Conservation (phyloP, 2,113 vertebrate genomes). For the Lethenteron camtschaticum region DNA sequence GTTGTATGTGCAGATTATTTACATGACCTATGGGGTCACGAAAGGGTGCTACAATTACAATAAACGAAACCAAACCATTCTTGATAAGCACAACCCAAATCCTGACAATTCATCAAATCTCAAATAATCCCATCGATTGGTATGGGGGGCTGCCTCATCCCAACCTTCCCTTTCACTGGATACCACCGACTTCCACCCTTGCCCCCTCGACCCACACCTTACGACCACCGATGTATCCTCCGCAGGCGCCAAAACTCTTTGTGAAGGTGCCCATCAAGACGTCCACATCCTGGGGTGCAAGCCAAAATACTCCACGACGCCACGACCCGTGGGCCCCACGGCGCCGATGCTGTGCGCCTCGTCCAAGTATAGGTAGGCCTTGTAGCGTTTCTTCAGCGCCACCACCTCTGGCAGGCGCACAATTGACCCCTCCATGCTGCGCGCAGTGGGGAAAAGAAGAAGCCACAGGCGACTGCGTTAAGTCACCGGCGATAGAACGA, state of each 20-base stretch:
- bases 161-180: too few species aligned
- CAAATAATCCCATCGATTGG: too few species aligned
- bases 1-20: too few species aligned
- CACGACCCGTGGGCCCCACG: constrained; percentile 51
- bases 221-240: constrained; percentile 84
- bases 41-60: too few species aligned
- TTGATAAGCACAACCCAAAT: too few species aligned
- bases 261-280: constrained; percentile 98
- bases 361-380: constrained; percentile 78
- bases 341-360: constrained; percentile 94
- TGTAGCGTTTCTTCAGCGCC: constrained; percentile 88
- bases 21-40: too few species aligned
- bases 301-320: constrained; percentile 84
- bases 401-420: constrained; percentile 80
- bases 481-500: too few species aligned
- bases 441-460: neutral
- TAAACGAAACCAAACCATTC: too few species aligned
- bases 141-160: too few species aligned
- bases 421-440: constrained; percentile 87
- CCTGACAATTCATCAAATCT: too few species aligned
- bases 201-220: constrained; percentile 28
- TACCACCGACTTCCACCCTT: too few species aligned
- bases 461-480: too few species aligned
- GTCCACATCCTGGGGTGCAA: constrained; percentile 62
- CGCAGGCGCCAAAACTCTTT: constrained; percentile 74